A percentile compares a stretch with the other conserved stretches of the same genome.
Evolutionary conservation across 2,888 invertebrate species (phyloP).

Genomic region (Gymnocheta viridis): DNA sequence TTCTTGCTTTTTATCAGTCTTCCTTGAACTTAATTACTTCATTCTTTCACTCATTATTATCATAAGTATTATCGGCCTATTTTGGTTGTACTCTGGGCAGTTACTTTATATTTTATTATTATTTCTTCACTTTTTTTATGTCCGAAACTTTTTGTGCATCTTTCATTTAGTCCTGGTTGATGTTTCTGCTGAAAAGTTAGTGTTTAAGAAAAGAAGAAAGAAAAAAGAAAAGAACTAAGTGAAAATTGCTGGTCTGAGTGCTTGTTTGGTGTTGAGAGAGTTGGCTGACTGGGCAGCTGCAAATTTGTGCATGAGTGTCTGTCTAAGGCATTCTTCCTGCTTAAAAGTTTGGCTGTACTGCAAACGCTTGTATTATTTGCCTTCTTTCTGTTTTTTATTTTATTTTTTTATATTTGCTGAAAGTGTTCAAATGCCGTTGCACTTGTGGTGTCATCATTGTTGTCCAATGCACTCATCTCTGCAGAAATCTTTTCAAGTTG

Average conservation of each 20-base stretch:
- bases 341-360: conserved; percentile 24
- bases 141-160: conserved; percentile 9
- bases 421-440: conserved; percentile 60
- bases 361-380: conserved; percentile 27
- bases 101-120: conserved; percentile 14
- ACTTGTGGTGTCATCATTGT: conserved; percentile 65
- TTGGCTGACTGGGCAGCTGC: conserved; percentile 12
- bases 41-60: conserved; percentile 31
- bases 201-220: conserved; percentile 14
- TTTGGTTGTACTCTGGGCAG: conserved; percentile 38
- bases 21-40: not conserved
- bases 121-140: not conserved
- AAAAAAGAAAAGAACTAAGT: not conserved
- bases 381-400: not conserved
- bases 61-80: conserved; percentile 61
- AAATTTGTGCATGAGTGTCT: conserved; percentile 18
- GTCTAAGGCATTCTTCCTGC: conserved; percentile 38
- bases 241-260: conserved; percentile 49
- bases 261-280: conserved; percentile 36
- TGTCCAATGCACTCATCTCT: conserved; percentile 69
- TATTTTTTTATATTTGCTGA: not conserved
- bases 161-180: conserved; percentile 24
- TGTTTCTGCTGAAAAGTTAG: conserved; percentile 55
- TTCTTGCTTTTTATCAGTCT: not conserved
- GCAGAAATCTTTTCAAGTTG: conserved; percentile 60